Evolutionary conservation across 2,888 invertebrate genomes (phyloP), one percentile per base, ranked within the genome.

Genomic region (Cotesia congregata): DNA sequence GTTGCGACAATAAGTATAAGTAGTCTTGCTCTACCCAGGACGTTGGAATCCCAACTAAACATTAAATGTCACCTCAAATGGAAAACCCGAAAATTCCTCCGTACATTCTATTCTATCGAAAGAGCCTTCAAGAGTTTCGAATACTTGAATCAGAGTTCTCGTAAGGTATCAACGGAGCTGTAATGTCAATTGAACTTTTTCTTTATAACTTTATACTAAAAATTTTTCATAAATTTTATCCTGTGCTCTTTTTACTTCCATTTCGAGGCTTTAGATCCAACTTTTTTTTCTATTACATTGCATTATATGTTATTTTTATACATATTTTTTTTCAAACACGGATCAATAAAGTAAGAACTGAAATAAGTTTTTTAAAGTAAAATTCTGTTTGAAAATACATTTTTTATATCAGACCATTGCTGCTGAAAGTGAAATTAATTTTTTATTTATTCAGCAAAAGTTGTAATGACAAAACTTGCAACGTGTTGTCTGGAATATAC

Each of bases 51-150:
- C 67, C 50, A 59, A 67, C 30, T 30, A 30, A 30, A 30, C 73
- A 38, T 41, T 38, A 38, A 73, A 67, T 73, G 20, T 64, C 72
- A 64, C 72, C 65, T 65, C 73, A 73, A 73, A 73, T 73, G 65
- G 73, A 73, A 73, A 67, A 73, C 73, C 73, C 59, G 67, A 73
- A 73, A 73, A 73, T 73, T 67, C 73, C 65, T 67, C 67, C 50
- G 73, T 67, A 65, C 40, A 65, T 73, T 73, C n/a, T 17, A 30
- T 30, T 30, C 38, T 71, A n/a, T 50, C 30, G 41, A 39, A 65
- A 41, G 9, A 64, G 64, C 64, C 62, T 62, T 64, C 64, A 17
- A 41, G 72, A 62, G 15, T 20, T 72, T 7, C 38, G 65, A 73
- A 67, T 73, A 30, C 59, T 67, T 50, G 59, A 73, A 73, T 73